phyloP scores from a whole-genome alignment of 2,113 vertebrate genomes.

The Esox niger region DNA sequence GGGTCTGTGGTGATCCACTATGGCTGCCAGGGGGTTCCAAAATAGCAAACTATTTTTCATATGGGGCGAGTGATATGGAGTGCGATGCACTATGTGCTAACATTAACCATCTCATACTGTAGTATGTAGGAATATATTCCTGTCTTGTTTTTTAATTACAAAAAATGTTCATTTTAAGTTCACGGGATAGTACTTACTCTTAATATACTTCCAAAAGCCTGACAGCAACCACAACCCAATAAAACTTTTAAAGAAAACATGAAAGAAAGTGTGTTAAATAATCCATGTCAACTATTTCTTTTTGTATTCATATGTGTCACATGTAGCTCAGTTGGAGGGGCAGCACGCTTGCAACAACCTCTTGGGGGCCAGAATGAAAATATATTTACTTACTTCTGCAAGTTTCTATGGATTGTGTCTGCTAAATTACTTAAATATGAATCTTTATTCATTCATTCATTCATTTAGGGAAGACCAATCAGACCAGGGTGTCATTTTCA shows the following conservation, averaged over 20 bases:
- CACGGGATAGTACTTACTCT: slow-evolving; percentile 5
- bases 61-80: slow-evolving; percentile 92
- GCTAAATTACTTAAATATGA: too few relatives aligned
- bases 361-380: too few relatives aligned
- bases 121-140: slow-evolving; percentile 83
- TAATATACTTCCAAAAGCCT: neutral
- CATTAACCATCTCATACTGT: slow-evolving; percentile 83
- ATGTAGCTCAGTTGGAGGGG: too few relatives aligned
- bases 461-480: too few relatives aligned
- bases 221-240: neutral
- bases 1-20: slow-evolving; percentile 93
- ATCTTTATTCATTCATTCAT: too few relatives aligned
- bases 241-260: neutral
- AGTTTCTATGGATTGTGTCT: too few relatives aligned
- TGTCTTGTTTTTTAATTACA: slow-evolving; percentile 75
- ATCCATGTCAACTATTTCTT: too few relatives aligned
- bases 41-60: slow-evolving; percentile 99
- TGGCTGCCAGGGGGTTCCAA: slow-evolving; percentile 99
- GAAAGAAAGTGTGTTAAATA: too few relatives aligned
- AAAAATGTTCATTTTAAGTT: slow-evolving; percentile 57
- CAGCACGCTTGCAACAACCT: too few relatives aligned
- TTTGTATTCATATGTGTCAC: too few relatives aligned
- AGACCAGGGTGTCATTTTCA: too few relatives aligned
- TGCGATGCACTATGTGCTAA: slow-evolving; percentile 89
- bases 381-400: too few relatives aligned